Evolutionary conservation across 2,888 invertebrate species (phyloP).

Genomic region (Carpatolechia fugitivella): DNA sequence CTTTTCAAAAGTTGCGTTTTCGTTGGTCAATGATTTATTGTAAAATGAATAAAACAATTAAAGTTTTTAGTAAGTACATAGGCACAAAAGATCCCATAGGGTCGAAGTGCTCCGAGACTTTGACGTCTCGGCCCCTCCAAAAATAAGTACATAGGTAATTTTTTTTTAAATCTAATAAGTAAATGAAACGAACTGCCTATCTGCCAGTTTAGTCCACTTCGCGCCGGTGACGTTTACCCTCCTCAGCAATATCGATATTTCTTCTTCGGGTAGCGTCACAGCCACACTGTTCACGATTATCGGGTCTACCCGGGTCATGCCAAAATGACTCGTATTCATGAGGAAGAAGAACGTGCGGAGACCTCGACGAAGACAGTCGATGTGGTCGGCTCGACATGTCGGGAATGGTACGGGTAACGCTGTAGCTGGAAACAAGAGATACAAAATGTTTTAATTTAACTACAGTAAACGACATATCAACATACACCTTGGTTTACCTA

Average conservation of each 20-base stretch:
- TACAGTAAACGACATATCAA: too few species aligned
- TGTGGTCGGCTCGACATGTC: constrained; percentile 53
- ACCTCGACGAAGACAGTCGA: constrained; percentile 62
- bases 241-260: constrained; percentile 57
- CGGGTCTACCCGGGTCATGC: constrained; percentile 64
- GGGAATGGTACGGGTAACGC: constrained; percentile 59
- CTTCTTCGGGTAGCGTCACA: constrained; percentile 53
- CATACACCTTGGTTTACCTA: too few species aligned
- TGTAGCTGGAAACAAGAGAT: constrained; percentile 32
- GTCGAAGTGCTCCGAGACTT: too few species aligned
- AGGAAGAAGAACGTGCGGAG: constrained; percentile 66
- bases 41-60: too few species aligned
- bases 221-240: constrained; percentile 66
- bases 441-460: too few species aligned
- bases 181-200: constrained; percentile 47
- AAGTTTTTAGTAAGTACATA: too few species aligned
- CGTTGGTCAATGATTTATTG: too few species aligned
- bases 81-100: too few species aligned
- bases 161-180: too few species aligned
- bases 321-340: constrained; percentile 59
- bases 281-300: constrained; percentile 55
- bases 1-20: too few species aligned
- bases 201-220: constrained; percentile 60
- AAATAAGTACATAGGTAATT: too few species aligned
- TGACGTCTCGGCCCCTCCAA: too few species aligned